A percentile compares a stretch with the other conserved stretches of the same genome.
phyloP scores from a whole-genome alignment of 2,797 vertebrate genomes.

The Hypotaenidia philippensis region DNA sequence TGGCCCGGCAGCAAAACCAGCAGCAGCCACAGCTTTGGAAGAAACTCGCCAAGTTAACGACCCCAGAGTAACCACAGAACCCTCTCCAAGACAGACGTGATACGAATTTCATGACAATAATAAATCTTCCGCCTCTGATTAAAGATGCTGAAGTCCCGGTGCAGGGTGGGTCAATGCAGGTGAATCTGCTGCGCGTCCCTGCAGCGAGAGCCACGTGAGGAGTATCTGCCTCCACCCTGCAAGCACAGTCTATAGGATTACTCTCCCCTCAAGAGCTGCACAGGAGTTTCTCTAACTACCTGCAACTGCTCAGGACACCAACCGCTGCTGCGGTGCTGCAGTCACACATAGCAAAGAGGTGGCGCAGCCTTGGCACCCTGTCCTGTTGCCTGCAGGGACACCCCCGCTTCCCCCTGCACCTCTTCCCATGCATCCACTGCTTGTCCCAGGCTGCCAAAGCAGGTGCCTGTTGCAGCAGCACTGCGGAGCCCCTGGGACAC shows the following conservation, averaged over 20 bases:
- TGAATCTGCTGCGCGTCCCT: slow-evolving; percentile 17
- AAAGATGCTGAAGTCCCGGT: not conserved
- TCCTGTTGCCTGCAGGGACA: accelerated
- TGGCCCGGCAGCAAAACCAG: not conserved
- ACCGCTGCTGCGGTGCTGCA: accelerated
- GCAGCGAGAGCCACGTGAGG: not conserved
- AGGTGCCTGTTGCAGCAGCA: accelerated
- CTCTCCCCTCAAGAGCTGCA: not conserved
- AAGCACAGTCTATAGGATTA: slow-evolving; percentile 20
- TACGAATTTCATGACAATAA: not conserved
- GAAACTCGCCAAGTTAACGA: not conserved
- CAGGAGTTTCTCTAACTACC: not conserved
- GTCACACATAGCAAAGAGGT: accelerated
- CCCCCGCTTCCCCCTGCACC: not conserved
- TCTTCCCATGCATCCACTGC: accelerated
- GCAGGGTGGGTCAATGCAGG: not conserved
- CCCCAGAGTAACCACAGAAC: not conserved
- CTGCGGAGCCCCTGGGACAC: accelerated
- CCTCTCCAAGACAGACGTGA: not conserved
- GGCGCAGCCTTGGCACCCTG: not conserved
- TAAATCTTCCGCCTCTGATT: not conserved
- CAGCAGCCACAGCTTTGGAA: not conserved
- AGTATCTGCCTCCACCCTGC: slow-evolving; percentile 43
- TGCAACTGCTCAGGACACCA: not conserved
- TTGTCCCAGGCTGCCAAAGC: not conserved